A percentile compares a stretch with the other conserved stretches of the same genome.
Evolutionary conservation across 2,888 invertebrate species (phyloP).

Genomic region (Mesorhabditis belari): DNA sequence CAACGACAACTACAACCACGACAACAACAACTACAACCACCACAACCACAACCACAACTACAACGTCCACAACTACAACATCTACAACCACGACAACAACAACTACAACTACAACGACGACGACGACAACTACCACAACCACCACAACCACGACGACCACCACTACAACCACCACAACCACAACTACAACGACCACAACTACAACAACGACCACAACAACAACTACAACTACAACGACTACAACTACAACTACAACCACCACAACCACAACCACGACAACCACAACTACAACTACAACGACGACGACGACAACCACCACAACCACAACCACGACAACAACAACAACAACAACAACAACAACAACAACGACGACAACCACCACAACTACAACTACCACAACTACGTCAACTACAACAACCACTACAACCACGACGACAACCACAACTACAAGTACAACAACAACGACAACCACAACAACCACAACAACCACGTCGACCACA

Average conservation of each 20-base stretch:
- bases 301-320: background rate
- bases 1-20: background rate
- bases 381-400: background rate
- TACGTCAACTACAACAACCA: background rate
- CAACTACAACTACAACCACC: background rate
- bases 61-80: background rate
- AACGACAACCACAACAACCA: background rate
- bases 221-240: background rate
- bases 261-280: background rate
- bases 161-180: background rate
- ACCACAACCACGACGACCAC: background rate
- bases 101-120: background rate
- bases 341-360: background rate
- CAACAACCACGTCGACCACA: background rate
- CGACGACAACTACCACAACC: background rate
- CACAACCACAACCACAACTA: background rate
- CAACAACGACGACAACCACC: background rate
- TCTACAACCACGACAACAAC: background rate
- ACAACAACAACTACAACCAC: background rate
- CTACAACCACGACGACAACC: background rate
- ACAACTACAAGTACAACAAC: background rate
- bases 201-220: background rate
- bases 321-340: background rate
- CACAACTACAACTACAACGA: background rate
- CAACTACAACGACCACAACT: background rate